Percentiles rank a stretch among this genome's conserved stretches.
Evolutionary conservation across 1,140 invertebrate genomes (phyloP).

Genomic region (Drosophila teissieri): DNA sequence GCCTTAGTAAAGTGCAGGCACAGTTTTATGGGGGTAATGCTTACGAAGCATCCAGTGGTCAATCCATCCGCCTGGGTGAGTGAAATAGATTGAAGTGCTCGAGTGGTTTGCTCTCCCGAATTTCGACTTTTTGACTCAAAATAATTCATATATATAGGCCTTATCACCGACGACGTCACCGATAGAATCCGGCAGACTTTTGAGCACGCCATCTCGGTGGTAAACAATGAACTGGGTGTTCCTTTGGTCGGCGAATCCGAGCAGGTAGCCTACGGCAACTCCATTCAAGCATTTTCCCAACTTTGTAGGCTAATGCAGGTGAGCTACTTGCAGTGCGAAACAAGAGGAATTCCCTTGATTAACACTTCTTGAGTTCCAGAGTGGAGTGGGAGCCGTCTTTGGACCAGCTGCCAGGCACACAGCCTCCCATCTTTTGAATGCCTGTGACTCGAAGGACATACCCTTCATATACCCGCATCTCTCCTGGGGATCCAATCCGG

Average conservation of each 20-base stretch:
- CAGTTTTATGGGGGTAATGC: constrained; percentile 48
- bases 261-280: constrained; percentile 74
- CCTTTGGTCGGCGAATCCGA: constrained; percentile 57
- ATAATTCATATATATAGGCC: constrained; percentile 41
- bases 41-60: constrained; percentile 31
- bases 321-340: not conserved
- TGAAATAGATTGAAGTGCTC: constrained; percentile 13
- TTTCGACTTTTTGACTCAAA: constrained; percentile 45
- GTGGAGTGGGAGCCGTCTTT: constrained; percentile 91
- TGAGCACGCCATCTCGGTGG: constrained; percentile 71
- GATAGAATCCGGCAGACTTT: constrained; percentile 70
- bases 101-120: not conserved
- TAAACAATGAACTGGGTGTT: constrained; percentile 70
- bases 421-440: constrained; percentile 91
- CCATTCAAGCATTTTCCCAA: constrained; percentile 78
- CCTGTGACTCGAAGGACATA: constrained; percentile 94
- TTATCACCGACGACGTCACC: constrained; percentile 68
- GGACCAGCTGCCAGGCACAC: constrained; percentile 90
- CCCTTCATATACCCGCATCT: constrained; percentile 92
- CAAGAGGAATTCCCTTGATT: not conserved
- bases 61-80: constrained; percentile 71
- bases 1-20: constrained; percentile 17
- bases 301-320: constrained; percentile 84
- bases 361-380: constrained; percentile 62
- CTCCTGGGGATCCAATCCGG: constrained; percentile 86